Evolutionary conservation across 2,888 invertebrate genomes (phyloP).

Genomic region (Crocallis elinguaria): DNA sequence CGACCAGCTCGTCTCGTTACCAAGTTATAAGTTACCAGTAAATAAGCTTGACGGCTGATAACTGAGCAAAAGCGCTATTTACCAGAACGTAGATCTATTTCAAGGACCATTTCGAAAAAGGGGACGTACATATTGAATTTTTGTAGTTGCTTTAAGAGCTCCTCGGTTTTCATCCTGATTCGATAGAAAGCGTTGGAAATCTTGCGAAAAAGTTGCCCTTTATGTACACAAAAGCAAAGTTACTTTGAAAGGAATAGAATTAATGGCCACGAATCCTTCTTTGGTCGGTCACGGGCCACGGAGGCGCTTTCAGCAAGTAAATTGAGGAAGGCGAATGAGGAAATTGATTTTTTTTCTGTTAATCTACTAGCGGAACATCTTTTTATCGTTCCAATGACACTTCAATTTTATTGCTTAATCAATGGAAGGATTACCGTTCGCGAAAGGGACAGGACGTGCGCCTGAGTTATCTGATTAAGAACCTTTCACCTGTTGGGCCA

Average conservation of each 20-base stretch:
- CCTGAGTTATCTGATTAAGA: no score
- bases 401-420: slow-evolving; percentile 8
- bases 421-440: not conserved
- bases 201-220: slow-evolving; percentile 19
- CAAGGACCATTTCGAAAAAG: no score
- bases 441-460: not conserved
- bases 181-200: slow-evolving; percentile 16
- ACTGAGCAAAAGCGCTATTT: no score
- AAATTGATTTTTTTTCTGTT: slow-evolving; percentile 14
- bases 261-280: slow-evolving; percentile 21
- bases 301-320: slow-evolving; percentile 4
- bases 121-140: no score
- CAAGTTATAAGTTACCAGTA: no score
- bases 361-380: not conserved
- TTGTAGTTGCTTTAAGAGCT: no score
- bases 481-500: no score
- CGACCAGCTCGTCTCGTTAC: no score
- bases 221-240: slow-evolving; percentile 23
- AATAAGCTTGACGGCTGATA: no score
- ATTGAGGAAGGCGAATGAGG: slow-evolving; percentile 19
- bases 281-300: not conserved
- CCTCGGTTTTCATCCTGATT: slow-evolving; percentile 8
- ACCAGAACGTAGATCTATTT: no score
- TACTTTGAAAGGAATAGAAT: slow-evolving; percentile 31
- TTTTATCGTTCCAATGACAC: slow-evolving; percentile 2